A percentile compares a stretch with the other conserved stretches of the same genome.
Evolutionary conservation across 2,113 vertebrate species (phyloP).

Genomic region (Climacteris rufus): DNA sequence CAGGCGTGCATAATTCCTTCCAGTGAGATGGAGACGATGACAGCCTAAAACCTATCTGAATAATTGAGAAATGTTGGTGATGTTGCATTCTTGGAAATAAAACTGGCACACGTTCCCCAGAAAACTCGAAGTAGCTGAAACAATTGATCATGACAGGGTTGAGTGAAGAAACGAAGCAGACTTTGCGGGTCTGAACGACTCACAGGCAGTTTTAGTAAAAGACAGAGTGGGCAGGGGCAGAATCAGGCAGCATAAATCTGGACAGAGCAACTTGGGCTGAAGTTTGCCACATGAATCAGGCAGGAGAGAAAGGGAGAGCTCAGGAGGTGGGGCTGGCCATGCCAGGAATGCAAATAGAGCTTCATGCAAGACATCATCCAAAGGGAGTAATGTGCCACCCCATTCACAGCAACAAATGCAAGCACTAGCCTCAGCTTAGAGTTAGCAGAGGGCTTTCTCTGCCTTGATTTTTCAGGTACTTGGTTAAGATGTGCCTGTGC

Average conservation of each 20-base stretch:
- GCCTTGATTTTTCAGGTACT: not conserved
- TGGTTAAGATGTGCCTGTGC: not conserved
- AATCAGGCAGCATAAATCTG: not conserved
- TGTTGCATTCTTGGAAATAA: constrained; percentile 34
- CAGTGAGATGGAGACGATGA: constrained; percentile 6
- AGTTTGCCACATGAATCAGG: not conserved
- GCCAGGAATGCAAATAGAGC: rapidly evolving
- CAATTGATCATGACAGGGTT: constrained; percentile 25
- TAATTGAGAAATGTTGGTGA: constrained; percentile 41
- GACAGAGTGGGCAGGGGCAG: not conserved
- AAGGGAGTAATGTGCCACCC: not conserved
- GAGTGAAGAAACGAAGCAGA: not conserved
- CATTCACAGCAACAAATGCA: not conserved
- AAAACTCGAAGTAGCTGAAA: not conserved
- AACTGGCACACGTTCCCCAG: constrained; percentile 18
- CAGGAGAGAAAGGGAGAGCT: not conserved
- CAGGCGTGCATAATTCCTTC: not conserved
- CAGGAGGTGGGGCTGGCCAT: not conserved
- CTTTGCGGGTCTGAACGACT: not conserved
- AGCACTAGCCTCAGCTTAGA: not conserved
- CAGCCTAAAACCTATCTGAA: constrained; percentile 41
- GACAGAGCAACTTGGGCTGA: not conserved
- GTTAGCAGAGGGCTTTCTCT: not conserved
- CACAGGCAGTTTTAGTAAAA: not conserved
- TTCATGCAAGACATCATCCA: not conserved